A percentile compares a stretch with the other conserved stretches of the same genome.
Conservation (phyloP, 2,113 vertebrate genomes). For the Litocranius walleri region DNA sequence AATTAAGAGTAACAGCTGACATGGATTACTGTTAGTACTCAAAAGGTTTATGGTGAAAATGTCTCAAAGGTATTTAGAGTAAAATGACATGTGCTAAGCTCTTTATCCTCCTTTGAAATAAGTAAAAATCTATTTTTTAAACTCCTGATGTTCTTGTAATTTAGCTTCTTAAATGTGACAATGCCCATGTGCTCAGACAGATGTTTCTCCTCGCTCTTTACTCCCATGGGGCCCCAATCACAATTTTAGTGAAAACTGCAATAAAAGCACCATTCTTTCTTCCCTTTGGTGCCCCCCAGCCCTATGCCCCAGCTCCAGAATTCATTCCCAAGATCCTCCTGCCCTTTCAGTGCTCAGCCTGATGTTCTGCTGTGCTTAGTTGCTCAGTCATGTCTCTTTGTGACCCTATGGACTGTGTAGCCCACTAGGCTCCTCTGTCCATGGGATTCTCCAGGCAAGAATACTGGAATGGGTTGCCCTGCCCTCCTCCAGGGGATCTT, state of each 20-base stretch:
- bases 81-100: not conserved
- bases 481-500: not conserved
- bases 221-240: not conserved
- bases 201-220: not conserved
- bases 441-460: not conserved
- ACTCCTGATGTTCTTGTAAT: not conserved
- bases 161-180: not conserved
- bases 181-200: not conserved
- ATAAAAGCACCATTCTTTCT: not conserved
- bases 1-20: not conserved
- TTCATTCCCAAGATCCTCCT: not conserved
- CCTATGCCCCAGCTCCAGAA: not conserved
- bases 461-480: not conserved
- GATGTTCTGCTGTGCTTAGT: not conserved
- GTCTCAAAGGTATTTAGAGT: not conserved
- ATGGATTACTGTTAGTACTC: not conserved
- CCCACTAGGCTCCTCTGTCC: not conserved
- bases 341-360: not conserved
- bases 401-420: not conserved
- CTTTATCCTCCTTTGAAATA: not conserved
- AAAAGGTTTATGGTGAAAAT: slow-evolving; percentile 29
- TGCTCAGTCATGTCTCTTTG: not conserved
- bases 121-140: not conserved
- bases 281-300: not conserved
- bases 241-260: not conserved